Evolutionary conservation across 2,888 invertebrate genomes (phyloP), one percentile per base, ranked within the genome.

Genomic region (Slavum lentiscoides): DNA sequence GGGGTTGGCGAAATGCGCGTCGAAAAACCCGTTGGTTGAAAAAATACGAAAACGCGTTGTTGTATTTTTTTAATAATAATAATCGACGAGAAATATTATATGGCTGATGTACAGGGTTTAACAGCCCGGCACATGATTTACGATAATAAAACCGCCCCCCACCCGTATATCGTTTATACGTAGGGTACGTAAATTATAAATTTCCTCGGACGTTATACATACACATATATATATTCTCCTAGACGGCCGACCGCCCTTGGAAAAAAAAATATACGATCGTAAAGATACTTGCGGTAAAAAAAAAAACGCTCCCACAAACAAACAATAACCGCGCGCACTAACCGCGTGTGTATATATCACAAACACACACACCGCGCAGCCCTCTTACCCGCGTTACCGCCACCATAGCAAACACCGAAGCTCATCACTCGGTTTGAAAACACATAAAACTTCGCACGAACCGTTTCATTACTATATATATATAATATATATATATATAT

Each of bases 391-490:
- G n/a, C 30, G 4, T 4, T 2, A 30, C 30, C 30, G 30, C 30
- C 30, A 4, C 30, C 30, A 30, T 30, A 1, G 30, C 30, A 1
- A 37, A 19, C 6, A 1, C 53, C 23, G 39, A 30, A 66, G 62
- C n/a, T 37, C 49, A 11, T 30, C 1, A 11, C 17, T 37, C 21
- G 53, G 21, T 62, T 55, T 19, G 72, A 23, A 76, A 72, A 64
- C 39, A 55, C 58, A 64, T 72, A 80, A 80, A 80, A 80, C 70
- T 64, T 55, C 64, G 58, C 4, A 30, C 64, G 58, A 43, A 72
- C 80, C 80, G 72, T 80, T 30, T 80, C 80, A 80, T 80, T 80
- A 80, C 80, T 72, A 37, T n/a, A n/a, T n/a, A n/a, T n/a, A n/a
- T n/a, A n/a, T n/a, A n/a, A n/a, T n/a, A n/a, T n/a, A n/a, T n/a